Evolutionary conservation across 2,888 invertebrate genomes (phyloP), one percentile per base, ranked within the genome.

Genomic region (Pardosa pseudoannulata): DNA sequence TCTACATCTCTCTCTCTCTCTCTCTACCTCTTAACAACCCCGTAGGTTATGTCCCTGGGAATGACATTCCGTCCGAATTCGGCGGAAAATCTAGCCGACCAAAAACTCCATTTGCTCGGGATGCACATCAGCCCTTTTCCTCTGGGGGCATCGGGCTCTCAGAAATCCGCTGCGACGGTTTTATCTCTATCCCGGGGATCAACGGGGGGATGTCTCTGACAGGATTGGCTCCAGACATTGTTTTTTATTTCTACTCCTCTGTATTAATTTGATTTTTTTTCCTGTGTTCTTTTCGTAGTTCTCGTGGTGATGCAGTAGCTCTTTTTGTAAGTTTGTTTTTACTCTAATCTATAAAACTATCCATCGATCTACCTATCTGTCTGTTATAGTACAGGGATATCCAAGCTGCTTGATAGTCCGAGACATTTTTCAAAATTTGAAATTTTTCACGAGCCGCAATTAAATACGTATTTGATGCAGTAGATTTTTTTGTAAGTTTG

Each of bases 81-180:
- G 23, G 27, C 31, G 50, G 36, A 68, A 64, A 82, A 70, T 79
- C 70, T 75, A 82, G 41, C 81, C 62, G 41, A 82, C 75, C 81
- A 74, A 71, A 82, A 82, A 82, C 73, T 82, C 75, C 81, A 82
- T 82, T 81, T 75, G 41, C 75, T 50, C 28, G 16, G 41, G n/a
- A 28, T 56, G 67, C 36, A n/a, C 39, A 19, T 75, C 46, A 56
- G 32, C 46, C 23, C n/a, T 50, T 73, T 27, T 27, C 46, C 80
- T 50, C n/a, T 16, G 56, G 62, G n/a, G 75, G 75, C 70, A 74
- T 82, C 81, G 41, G 64, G 64, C 70, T 39, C 39, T 7, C 39
- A 23, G 11, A 23, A 1, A 46, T 46, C 46, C 16, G 46, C n/a
- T 46, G 13, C 16, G 46, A 3, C 23, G 56, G 56, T 23, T 56